Evolutionary conservation across 2,888 invertebrate genomes (phyloP).

Genomic region (Odontomyia ornata): DNA sequence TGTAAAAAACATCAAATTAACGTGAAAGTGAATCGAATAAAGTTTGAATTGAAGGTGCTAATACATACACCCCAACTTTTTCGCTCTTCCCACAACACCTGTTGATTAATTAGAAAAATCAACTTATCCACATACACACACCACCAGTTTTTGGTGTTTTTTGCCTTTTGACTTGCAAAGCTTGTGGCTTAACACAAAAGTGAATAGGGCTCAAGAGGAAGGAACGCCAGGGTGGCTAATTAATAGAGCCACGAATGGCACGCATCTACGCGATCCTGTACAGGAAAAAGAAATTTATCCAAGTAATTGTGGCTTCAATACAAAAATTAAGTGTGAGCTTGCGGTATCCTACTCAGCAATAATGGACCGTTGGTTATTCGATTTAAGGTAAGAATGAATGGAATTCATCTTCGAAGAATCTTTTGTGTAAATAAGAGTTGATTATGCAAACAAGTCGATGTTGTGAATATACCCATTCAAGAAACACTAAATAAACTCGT

Average conservation of each 20-base stretch:
- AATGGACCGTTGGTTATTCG: background rate
- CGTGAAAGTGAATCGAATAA: no score
- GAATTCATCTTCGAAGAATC: background rate
- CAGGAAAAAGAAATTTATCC: slow-evolving; percentile 4
- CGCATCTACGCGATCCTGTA: slow-evolving; percentile 29
- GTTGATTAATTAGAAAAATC: slow-evolving; percentile 8
- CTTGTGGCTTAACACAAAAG: background rate
- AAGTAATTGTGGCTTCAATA: background rate
- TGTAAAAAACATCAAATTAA: no score
- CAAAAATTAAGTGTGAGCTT: slow-evolving; percentile 4
- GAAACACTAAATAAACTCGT: no score
- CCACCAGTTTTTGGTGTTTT: background rate
- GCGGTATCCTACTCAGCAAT: background rate
- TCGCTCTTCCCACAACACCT: background rate
- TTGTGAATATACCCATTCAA: no score
- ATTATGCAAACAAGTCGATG: no score
- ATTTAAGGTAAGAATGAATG: background rate
- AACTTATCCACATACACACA: background rate
- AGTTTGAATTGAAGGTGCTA: no score
- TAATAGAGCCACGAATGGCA: slow-evolving; percentile 14
- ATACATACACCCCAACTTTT: no score
- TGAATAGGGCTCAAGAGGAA: background rate
- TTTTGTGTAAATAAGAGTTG: no score
- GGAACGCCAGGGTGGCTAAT: background rate
- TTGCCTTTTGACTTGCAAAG: no score